A percentile compares a stretch with the other conserved stretches of the same genome.
These are phyloP conservation scores for Bambusicola thoracicus DNA, from an alignment of 2,113 vertebrate species.

Conservation along the genomic window DNA sequence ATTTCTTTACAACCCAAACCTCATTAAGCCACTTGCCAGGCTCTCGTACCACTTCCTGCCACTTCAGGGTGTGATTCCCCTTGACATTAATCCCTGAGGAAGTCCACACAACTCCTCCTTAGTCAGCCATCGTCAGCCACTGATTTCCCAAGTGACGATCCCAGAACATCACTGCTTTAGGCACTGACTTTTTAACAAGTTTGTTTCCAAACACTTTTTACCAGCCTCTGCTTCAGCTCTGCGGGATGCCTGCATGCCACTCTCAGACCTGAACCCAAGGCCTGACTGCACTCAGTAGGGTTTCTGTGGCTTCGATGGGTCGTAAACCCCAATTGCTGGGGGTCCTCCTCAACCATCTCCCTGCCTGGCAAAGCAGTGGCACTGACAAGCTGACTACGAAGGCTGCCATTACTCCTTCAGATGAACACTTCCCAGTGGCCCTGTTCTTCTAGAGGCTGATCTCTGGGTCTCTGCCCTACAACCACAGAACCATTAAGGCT, in stretches of 20 bases:
- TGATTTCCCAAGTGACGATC: neutral
- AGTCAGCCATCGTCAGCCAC: neutral
- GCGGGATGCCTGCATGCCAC: fast-evolving
- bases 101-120: neutral
- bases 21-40: neutral
- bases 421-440: neutral
- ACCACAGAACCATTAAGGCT: too few relatives aligned
- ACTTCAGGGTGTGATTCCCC: neutral
- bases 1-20: neutral
- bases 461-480: too few relatives aligned
- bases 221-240: neutral
- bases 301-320: too few relatives aligned
- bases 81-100: neutral
- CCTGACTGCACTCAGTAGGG: neutral
- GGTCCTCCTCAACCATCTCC: neutral
- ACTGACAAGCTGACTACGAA: neutral
- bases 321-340: too few relatives aligned
- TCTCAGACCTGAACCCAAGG: neutral
- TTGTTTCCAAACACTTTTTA: neutral
- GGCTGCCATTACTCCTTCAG: neutral
- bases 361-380: neutral
- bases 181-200: neutral
- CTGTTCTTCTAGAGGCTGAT: neutral
- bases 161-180: neutral
- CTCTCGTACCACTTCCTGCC: neutral